These are phyloP conservation scores for Pseudorectes ferrugineus DNA, from an alignment of 2,113 vertebrate genomes.

Conservation along the genomic window DNA sequence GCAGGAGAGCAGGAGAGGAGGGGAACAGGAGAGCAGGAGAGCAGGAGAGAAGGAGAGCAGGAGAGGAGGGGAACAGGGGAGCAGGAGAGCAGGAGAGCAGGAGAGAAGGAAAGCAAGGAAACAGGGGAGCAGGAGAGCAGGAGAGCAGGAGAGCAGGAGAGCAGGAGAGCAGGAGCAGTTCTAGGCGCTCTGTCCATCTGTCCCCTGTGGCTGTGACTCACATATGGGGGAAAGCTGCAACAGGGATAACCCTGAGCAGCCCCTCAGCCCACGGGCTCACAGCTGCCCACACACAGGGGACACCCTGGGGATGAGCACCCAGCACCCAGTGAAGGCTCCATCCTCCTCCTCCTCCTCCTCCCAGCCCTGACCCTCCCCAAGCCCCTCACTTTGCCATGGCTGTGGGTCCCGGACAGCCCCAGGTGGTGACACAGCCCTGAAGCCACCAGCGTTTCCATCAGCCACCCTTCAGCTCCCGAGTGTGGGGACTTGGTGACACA, in stretches of 20 bases:
- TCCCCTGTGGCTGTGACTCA: not conserved
- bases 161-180: fast-evolving
- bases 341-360: not conserved
- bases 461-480: not conserved
- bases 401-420: not conserved
- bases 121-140: no score
- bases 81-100: no score
- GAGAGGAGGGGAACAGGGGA: no score
- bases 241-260: not conserved
- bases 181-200: fast-evolving
- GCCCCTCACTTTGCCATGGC: fast-evolving
- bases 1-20: no score
- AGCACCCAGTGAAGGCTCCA: not conserved
- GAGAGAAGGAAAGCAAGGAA: not conserved
- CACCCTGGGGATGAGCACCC: not conserved
- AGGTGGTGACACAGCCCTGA: not conserved
- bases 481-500: fast-evolving
- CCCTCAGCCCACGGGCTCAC: fast-evolving
- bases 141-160: not conserved
- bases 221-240: fast-evolving
- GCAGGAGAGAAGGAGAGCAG: no score
- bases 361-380: not conserved
- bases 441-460: not conserved
- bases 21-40: not conserved
- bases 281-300: fast-evolving